Evolutionary conservation across 2,888 invertebrate genomes (phyloP).

Genomic region (Tuta absoluta): DNA sequence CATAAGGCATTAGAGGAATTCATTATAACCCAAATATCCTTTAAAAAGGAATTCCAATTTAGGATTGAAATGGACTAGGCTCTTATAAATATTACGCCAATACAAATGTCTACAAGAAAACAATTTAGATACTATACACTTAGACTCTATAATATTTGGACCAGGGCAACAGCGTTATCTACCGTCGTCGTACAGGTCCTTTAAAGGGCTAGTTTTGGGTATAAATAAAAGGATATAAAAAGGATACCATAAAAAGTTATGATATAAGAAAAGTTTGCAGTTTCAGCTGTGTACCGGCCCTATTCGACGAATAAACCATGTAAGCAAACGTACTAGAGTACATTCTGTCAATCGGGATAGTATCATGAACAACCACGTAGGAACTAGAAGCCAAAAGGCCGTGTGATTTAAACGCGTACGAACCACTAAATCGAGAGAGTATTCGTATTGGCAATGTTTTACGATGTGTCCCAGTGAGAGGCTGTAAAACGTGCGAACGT

Average conservation of each 20-base stretch:
- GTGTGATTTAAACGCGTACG: not conserved
- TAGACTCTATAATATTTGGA: too few species aligned
- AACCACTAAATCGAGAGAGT: constrained; percentile 9
- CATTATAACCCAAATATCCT: constrained; percentile 23
- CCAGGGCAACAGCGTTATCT: too few species aligned
- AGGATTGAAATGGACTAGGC: not conserved
- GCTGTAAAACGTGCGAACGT: constrained; percentile 13
- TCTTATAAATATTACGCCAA: too few species aligned
- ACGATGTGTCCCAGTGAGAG: not conserved
- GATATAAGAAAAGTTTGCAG: too few species aligned
- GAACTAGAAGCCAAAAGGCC: not conserved
- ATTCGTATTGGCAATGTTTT: constrained; percentile 7
- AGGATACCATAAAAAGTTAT: too few species aligned
- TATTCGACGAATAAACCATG: not conserved
- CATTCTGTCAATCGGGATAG: not conserved
- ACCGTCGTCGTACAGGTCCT: too few species aligned
- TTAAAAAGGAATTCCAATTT: not conserved
- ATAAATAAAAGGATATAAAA: too few species aligned
- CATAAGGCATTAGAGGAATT: constrained; percentile 63
- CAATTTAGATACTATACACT: too few species aligned
- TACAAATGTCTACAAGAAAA: too few species aligned
- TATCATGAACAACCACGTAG: not conserved
- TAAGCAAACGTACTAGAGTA: not conserved
- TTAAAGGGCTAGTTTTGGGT: too few species aligned
- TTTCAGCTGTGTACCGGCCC: too few species aligned